These are phyloP conservation scores for Eucidaris tribuloides DNA, from an alignment of 35 echinoderm and acorn worm genomes.

Conservation along the genomic window DNA sequence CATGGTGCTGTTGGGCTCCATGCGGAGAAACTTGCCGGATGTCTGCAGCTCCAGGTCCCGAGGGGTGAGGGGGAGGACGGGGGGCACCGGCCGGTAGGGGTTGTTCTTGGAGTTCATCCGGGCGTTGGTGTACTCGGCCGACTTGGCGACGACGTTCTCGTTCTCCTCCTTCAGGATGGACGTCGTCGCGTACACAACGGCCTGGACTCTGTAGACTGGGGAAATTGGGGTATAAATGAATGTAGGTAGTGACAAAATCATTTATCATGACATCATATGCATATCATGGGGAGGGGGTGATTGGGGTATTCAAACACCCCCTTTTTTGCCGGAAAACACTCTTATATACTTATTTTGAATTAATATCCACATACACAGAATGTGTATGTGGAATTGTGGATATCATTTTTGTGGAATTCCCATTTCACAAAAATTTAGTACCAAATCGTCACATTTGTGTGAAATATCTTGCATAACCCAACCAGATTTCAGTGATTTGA, in stretches of 20 bases:
- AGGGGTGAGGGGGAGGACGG: slow-evolving; percentile 76
- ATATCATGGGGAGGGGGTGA: too few relatives aligned
- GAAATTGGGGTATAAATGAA: not conserved
- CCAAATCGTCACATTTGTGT: too few relatives aligned
- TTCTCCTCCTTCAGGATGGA: slow-evolving; percentile 92
- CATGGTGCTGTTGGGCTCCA: slow-evolving; percentile 57
- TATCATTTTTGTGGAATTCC: too few relatives aligned
- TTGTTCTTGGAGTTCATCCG: slow-evolving; percentile 40
- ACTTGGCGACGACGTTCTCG: slow-evolving; percentile 94
- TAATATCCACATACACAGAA: too few relatives aligned
- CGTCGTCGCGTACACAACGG: slow-evolving; percentile 76
- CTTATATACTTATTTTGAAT: too few relatives aligned
- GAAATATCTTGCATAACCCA: too few relatives aligned
- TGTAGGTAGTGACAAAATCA: not conserved
- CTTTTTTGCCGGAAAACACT: too few relatives aligned
- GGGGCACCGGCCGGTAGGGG: slow-evolving; percentile 71
- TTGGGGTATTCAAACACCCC: too few relatives aligned
- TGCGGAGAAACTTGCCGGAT: slow-evolving; percentile 60
- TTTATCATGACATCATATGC: too few relatives aligned
- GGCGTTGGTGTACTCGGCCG: slow-evolving; percentile 67
- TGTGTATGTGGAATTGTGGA: too few relatives aligned
- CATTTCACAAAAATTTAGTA: too few relatives aligned
- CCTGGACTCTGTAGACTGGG: slow-evolving; percentile 90
- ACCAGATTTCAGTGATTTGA: too few relatives aligned
- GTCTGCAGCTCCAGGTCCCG: slow-evolving; percentile 70